Conservation (phyloP, 1,140 invertebrate genomes). For the Eufriesea mexicana region DNA sequence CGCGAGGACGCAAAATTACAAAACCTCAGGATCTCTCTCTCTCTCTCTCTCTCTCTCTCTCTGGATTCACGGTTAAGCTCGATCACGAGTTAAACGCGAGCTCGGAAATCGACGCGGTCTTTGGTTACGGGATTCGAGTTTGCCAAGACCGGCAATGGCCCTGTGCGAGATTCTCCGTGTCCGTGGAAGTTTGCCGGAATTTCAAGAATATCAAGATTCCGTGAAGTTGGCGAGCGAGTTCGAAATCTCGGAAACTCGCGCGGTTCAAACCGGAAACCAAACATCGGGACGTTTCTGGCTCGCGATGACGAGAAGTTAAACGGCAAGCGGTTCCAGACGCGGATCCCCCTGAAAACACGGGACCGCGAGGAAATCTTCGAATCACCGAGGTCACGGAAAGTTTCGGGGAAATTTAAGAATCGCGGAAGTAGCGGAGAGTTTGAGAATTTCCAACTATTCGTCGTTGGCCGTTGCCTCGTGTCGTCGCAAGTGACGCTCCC, state of each 20-base stretch:
- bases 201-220: conserved; percentile 20
- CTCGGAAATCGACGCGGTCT: not conserved
- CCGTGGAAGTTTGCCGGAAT: not conserved
- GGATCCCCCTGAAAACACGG: not conserved
- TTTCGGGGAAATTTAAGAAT: not conserved
- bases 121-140: not conserved
- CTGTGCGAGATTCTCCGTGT: not conserved
- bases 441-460: not conserved
- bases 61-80: not conserved
- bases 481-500: not conserved
- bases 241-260: conserved; percentile 20
- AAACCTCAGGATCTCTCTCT: too few relatives aligned
- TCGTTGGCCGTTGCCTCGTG: too few relatives aligned
- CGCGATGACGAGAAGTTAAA: conserved; percentile 22
- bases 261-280: conserved; percentile 9
- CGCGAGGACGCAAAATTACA: not conserved
- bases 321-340: not conserved
- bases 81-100: not conserved
- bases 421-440: not conserved
- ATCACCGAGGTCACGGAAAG: not conserved
- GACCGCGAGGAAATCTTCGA: not conserved
- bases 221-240: conserved; percentile 1
- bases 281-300: conserved; percentile 18
- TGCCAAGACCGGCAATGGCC: not conserved
- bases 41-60: too few relatives aligned